Base-by-base conservation (phyloP, 2,797 vertebrate species). In the Phalloptychus januarius region DNA sequence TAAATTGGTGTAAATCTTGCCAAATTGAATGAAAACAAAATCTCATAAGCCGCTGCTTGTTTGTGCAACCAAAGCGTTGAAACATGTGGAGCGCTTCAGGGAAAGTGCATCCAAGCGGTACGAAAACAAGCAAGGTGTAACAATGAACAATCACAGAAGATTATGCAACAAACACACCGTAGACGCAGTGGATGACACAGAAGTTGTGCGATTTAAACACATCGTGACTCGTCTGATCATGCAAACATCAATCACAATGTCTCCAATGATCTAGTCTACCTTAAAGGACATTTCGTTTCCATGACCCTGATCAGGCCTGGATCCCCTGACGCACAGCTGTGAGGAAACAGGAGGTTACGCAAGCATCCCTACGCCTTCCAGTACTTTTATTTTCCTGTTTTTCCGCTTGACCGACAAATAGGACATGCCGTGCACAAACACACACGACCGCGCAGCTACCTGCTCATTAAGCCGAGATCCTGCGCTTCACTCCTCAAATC, bases 371-470 rank as follows among this genome's bases (percentile, higher is more conserved):
- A 90, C 88, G 92, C 93, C 92, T 94, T 93, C 86, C 88, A 93
- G 80, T 25, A 5, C 83, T 83, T 94, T 93, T 88, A 93, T 93
- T 92, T 95, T 94, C 94, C 94, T 94, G 94, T 93, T 94, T 36
- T 94, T 87, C n/a, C 11, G 40, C 85, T 87, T 58, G 76, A 89
- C 90, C 90, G 84, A 90, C 83, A 86, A 92, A 87, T 81, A 85
- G 86, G 88, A 94, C 92, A 87, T 7, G 79, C 81, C 82, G 92
- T 92, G 48, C 48, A 87, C 91, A 87, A 83, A 78, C 80, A 87
- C 84, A 78, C 80, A 80, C 11, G 77, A 46, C 76, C 65, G 78
- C 82, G 78, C 12, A 50, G 36, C 33, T 23, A 58, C 20, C 61
- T 54, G 18, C 18, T 74, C 76, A 73, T 77, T 61, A 36, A 76